A percentile compares a stretch with the other conserved stretches of the same genome.
phyloP scores from a whole-genome alignment of 2,888 invertebrate species.

The Anthophora plumipes region DNA sequence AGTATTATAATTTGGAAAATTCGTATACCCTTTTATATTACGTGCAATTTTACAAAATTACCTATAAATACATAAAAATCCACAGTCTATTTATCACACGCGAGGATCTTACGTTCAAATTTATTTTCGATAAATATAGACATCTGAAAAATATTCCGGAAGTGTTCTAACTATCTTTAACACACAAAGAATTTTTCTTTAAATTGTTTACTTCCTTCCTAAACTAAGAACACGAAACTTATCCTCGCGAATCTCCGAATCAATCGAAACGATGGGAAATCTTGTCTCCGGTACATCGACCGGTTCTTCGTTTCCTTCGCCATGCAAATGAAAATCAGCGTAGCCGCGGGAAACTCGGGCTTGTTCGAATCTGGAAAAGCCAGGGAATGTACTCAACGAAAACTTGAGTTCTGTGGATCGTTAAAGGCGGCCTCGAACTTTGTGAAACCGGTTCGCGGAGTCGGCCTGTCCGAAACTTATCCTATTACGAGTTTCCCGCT shows the following conservation, averaged over 20 bases:
- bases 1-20: too few relatives aligned
- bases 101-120: too few relatives aligned
- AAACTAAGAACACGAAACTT: not conserved
- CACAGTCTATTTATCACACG: too few relatives aligned
- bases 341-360: not conserved
- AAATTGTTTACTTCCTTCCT: too few relatives aligned
- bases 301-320: not conserved
- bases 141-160: too few relatives aligned
- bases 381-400: conserved; percentile 42
- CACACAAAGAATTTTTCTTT: too few relatives aligned
- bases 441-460: conserved; percentile 72
- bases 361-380: conserved; percentile 29
- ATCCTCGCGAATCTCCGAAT: not conserved
- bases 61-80: too few relatives aligned
- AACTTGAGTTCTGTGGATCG: conserved; percentile 66
- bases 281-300: not conserved
- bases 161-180: too few relatives aligned
- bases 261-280: not conserved
- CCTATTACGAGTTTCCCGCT: conserved; percentile 76
- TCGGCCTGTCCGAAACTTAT: conserved; percentile 75
- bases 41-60: too few relatives aligned
- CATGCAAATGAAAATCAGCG: conserved; percentile 39
- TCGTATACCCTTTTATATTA: too few relatives aligned
- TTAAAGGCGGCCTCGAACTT: conserved; percentile 71
- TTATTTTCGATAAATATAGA: too few relatives aligned